Evolutionary conservation across 2,113 vertebrate genomes (phyloP).

Genomic region (Oncorhynchus nerka): DNA sequence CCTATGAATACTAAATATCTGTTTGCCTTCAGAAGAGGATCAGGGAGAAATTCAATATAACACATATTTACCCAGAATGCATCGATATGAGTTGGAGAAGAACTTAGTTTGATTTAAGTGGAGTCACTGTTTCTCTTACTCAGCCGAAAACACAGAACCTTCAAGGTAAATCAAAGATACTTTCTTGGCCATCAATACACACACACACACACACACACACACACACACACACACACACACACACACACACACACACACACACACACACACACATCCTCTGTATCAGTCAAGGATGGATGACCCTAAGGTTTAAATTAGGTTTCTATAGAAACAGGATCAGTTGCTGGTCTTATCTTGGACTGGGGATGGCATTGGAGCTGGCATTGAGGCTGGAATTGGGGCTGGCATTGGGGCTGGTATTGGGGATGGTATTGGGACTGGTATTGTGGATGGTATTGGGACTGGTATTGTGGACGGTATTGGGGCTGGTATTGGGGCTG

Average conservation of each 20-base stretch:
- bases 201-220: too few species aligned
- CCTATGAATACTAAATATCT: slow-evolving; percentile 67
- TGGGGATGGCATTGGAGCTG: too few species aligned
- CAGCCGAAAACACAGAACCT: slow-evolving; percentile 48
- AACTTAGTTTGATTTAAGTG: slow-evolving; percentile 59
- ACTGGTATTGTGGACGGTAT: too few species aligned
- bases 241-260: too few species aligned
- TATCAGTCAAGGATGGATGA: slow-evolving; percentile 48
- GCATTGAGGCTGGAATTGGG: rapidly evolving
- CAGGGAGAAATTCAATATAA: slow-evolving; percentile 66
- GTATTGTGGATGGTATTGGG: too few species aligned
- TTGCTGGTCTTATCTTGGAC: not conserved
- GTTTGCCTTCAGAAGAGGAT: slow-evolving; percentile 63
- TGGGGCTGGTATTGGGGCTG: too few species aligned
- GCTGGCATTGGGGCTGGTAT: too few species aligned
- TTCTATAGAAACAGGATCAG: not conserved
- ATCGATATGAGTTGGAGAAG: slow-evolving; percentile 63
- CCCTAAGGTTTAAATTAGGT: slow-evolving; percentile 17
- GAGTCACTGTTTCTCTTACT: slow-evolving; percentile 50
- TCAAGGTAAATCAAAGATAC: slow-evolving; percentile 59
- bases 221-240: too few species aligned
- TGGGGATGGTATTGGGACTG: too few species aligned
- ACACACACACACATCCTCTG: not conserved
- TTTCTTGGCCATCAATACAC: slow-evolving; percentile 17
- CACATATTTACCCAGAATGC: slow-evolving; percentile 72